Percentiles rank a stretch among this genome's conserved stretches.
phyloP scores from a whole-genome alignment of 2,113 vertebrate genomes.

The Chaetorhynchus papuensis region DNA sequence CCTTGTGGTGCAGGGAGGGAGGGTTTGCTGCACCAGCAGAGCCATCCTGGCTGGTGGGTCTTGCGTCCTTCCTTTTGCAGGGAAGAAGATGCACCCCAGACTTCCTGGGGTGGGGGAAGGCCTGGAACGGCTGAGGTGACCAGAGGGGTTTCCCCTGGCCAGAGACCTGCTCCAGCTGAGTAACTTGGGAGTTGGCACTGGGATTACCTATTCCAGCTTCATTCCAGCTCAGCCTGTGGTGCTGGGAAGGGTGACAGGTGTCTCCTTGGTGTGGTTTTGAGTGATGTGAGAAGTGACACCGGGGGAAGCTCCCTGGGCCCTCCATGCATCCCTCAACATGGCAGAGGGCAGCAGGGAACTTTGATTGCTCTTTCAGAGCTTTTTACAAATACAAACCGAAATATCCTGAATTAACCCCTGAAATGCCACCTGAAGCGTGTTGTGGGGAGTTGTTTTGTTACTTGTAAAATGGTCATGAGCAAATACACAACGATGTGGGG shows the following conservation, averaged over 20 bases:
- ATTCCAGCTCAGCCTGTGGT: background rate
- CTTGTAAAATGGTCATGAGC: background rate
- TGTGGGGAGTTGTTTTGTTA: too few relatives aligned
- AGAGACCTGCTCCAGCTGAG: background rate
- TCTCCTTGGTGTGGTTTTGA: background rate
- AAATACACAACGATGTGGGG: accelerated
- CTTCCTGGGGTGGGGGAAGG: background rate
- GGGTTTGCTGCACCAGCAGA: background rate
- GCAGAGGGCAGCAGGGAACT: background rate
- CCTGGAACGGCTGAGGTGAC: background rate
- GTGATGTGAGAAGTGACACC: background rate
- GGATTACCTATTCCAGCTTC: background rate
- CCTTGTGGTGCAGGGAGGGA: background rate
- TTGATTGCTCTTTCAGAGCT: background rate
- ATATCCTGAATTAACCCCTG: background rate
- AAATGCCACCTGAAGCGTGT: accelerated
- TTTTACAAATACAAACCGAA: background rate
- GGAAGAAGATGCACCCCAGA: background rate
- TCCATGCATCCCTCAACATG: accelerated
- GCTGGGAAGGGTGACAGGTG: background rate
- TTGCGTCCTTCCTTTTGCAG: background rate
- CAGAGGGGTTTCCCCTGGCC: background rate
- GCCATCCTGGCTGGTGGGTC: background rate
- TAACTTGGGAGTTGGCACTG: background rate
- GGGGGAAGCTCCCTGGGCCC: background rate